Percentiles rank a stretch among this genome's conserved stretches.
Evolutionary conservation across 2,888 invertebrate species (phyloP).

Genomic region (Andrena chrysosceles): DNA sequence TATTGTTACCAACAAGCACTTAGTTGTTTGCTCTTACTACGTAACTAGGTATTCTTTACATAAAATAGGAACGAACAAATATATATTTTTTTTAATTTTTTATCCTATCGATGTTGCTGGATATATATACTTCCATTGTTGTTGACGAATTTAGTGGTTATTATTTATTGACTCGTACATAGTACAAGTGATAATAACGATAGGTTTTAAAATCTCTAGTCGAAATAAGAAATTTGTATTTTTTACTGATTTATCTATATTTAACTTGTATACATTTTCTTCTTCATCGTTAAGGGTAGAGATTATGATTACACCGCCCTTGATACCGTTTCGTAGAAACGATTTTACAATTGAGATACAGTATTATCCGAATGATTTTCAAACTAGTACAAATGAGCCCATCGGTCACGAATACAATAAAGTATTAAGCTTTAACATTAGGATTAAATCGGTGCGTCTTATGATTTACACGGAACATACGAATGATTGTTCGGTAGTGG

Average conservation of each 20-base stretch:
- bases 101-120: constrained; percentile 52
- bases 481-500: constrained; percentile 5
- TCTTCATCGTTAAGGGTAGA: constrained; percentile 35
- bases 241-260: constrained; percentile 59
- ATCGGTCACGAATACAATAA: constrained; percentile 42
- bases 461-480: constrained; percentile 17
- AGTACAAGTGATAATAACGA: constrained; percentile 60
- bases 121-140: constrained; percentile 63
- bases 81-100: constrained; percentile 61
- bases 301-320: constrained; percentile 34
- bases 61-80: constrained; percentile 45
- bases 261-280: constrained; percentile 49
- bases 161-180: constrained; percentile 55
- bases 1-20: constrained; percentile 61
- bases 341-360: constrained; percentile 27
- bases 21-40: constrained; percentile 57
- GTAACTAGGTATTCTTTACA: constrained; percentile 49
- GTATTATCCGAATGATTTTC: constrained; percentile 44
- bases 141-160: constrained; percentile 62
- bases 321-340: constrained; percentile 43
- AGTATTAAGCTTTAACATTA: constrained; percentile 37
- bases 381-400: constrained; percentile 28
- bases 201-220: constrained; percentile 69
- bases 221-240: constrained; percentile 58
- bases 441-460: constrained; percentile 15